phyloP scores from a whole-genome alignment of 2,113 vertebrate species.

The Panthera uncia region DNA sequence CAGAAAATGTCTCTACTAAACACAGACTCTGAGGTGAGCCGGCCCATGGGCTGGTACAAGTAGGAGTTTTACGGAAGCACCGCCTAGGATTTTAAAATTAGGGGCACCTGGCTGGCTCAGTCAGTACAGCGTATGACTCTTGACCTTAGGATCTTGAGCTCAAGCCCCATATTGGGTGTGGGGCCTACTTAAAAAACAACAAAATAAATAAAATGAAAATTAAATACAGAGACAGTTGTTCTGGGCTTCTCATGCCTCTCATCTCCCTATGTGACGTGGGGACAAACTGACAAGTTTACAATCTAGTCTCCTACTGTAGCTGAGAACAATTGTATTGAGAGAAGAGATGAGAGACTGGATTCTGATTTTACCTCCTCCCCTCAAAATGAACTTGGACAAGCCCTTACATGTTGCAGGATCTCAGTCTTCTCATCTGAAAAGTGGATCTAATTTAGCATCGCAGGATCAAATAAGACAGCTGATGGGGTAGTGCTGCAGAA shows the following conservation, averaged over 20 bases:
- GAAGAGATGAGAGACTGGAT: not conserved
- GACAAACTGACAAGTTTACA: not conserved
- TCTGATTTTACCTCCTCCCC: not conserved
- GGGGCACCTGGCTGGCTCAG: no score
- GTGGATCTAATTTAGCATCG: not conserved
- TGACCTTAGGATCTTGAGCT: no score
- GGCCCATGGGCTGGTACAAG: not conserved
- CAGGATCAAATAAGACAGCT: not conserved
- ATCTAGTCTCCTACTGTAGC: not conserved
- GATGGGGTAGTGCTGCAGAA: not conserved
- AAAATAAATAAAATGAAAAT: slow-evolving; percentile 11
- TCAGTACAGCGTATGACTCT: no score
- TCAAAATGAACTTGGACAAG: not conserved
- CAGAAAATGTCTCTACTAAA: not conserved
- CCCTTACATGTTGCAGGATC: not conserved
- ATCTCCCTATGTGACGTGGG: not conserved
- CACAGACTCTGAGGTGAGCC: not conserved
- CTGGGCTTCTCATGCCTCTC: not conserved
- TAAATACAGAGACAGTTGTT: not conserved
- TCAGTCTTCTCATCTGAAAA: slow-evolving; percentile 40
- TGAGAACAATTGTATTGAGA: not conserved
- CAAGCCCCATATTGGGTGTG: no score
- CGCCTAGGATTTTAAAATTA: not conserved
- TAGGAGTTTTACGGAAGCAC: not conserved
- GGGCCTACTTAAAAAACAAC: no score